A percentile compares a stretch with the other conserved stretches of the same genome.
Conservation (phyloP, 2,888 invertebrate genomes). For the Protula sp. region DNA sequence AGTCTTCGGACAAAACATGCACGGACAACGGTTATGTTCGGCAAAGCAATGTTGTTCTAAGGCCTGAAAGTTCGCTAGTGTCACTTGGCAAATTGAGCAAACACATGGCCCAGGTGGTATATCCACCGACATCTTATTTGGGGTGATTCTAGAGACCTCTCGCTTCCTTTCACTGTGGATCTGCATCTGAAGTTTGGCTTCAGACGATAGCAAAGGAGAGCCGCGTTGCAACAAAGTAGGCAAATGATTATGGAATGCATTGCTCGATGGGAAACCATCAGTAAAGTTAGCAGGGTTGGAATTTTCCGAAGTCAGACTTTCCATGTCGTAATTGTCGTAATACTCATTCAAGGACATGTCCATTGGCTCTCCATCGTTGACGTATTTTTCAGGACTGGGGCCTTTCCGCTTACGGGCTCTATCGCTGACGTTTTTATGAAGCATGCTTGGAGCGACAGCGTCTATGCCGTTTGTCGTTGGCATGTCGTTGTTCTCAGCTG, state of each 20-base stretch:
- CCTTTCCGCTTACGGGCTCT: slow-evolving; percentile 3
- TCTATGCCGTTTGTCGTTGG: not conserved
- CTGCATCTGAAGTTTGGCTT: not conserved
- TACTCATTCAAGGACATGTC: not conserved
- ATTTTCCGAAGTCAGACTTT: not conserved
- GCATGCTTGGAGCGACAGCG: too few species aligned
- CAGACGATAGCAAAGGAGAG: not conserved
- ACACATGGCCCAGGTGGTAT: slow-evolving; percentile 13
- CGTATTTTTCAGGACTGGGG: slow-evolving; percentile 1
- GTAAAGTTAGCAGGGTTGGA: not conserved
- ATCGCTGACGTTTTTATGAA: slow-evolving; percentile 1
- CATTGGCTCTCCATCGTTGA: not conserved
- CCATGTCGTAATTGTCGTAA: not conserved
- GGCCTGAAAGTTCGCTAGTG: slow-evolving; percentile 26
- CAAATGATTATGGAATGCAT: too few species aligned
- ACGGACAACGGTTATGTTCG: slow-evolving; percentile 43
- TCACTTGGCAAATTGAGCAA: slow-evolving; percentile 12
- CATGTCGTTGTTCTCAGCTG: not conserved
- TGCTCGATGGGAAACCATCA: not conserved
- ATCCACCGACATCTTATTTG: not conserved
- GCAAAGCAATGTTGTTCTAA: slow-evolving; percentile 41
- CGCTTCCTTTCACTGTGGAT: not conserved
- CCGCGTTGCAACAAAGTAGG: not conserved
- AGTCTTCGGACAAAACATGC: slow-evolving; percentile 46
- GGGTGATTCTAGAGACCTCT: not conserved